Percentiles rank a stretch among this genome's conserved stretches.
Conservation (phyloP, 2,888 invertebrate species). For the Brachyptera risi region DNA sequence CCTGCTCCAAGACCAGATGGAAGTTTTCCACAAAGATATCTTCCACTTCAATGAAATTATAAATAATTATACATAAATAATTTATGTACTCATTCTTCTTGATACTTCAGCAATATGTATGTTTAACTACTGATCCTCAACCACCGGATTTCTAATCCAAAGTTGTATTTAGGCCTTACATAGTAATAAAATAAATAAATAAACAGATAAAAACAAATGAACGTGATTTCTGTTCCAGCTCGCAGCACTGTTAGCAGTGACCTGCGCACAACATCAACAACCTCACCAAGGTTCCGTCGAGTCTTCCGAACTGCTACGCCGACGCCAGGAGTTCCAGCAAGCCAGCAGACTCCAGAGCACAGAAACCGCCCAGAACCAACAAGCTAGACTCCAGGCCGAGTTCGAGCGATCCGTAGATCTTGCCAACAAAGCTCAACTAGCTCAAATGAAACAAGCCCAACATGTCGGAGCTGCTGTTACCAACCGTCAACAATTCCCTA, state of each 20-base stretch:
- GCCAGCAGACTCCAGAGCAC: too few relatives aligned
- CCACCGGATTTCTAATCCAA: too few relatives aligned
- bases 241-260: background rate
- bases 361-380: background rate
- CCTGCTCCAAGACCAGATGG: too few relatives aligned
- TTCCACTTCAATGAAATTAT: too few relatives aligned
- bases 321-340: background rate
- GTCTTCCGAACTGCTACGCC: background rate
- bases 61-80: too few relatives aligned
- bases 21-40: too few relatives aligned
- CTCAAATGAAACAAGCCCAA: background rate
- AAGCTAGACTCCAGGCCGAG: background rate
- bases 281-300: background rate
- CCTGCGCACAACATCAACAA: background rate
- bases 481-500: background rate
- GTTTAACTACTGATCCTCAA: too few relatives aligned
- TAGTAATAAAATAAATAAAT: too few relatives aligned
- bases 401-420: background rate
- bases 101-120: too few relatives aligned
- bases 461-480: background rate
- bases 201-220: too few relatives aligned
- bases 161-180: too few relatives aligned
- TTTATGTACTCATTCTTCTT: too few relatives aligned
- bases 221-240: background rate
- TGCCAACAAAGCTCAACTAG: background rate